Evolutionary conservation across 1,140 invertebrate species (phyloP).

Genomic region (Augochlora pura): DNA sequence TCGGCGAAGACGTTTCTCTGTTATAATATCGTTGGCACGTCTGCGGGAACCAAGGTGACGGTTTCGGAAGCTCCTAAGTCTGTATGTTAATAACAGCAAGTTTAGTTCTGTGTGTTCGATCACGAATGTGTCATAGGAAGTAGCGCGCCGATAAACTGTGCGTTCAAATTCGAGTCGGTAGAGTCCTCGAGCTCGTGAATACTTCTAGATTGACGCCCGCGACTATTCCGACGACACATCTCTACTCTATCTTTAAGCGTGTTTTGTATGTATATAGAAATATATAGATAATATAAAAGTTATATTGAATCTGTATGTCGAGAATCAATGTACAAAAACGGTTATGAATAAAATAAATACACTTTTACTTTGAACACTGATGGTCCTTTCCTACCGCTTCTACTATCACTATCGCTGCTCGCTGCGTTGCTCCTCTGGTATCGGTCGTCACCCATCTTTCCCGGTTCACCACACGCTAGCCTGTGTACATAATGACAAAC

Average conservation of each 20-base stretch:
- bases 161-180: neutral
- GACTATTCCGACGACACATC: neutral
- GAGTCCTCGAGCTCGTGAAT: neutral
- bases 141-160: too few species aligned
- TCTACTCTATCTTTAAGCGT: conserved; percentile 22
- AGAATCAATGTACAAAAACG: conserved; percentile 40
- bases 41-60: neutral
- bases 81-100: neutral
- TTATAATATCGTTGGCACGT: conserved; percentile 2
- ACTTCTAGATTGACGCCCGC: neutral
- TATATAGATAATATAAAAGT: neutral
- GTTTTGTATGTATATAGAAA: conserved; percentile 32
- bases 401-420: conserved; percentile 29
- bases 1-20: conserved; percentile 6
- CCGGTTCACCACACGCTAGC: neutral
- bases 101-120: neutral
- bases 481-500: neutral
- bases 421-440: neutral
- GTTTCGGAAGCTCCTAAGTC: neutral
- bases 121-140: neutral
- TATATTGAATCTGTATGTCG: conserved; percentile 33
- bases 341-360: conserved; percentile 43
- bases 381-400: conserved; percentile 35
- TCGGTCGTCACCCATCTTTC: neutral
- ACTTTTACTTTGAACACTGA: conserved; percentile 23